Conservation (phyloP, 2,888 invertebrate species). For the Seladonia tumulorum region DNA sequence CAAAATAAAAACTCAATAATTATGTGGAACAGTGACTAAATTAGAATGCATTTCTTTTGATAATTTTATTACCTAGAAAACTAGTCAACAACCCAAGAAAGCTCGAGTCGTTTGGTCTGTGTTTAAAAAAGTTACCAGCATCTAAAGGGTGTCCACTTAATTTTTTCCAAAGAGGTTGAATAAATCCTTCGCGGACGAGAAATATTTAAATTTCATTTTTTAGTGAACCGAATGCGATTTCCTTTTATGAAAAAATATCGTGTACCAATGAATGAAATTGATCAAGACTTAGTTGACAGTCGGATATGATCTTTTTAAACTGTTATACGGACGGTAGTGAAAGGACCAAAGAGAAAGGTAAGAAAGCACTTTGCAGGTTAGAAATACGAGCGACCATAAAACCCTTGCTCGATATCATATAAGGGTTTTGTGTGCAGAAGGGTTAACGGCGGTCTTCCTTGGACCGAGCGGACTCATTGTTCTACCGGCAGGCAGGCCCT, state of each 20-base stretch:
- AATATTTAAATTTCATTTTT: not conserved
- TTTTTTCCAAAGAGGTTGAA: no score
- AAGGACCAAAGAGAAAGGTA: not conserved
- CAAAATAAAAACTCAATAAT: no score
- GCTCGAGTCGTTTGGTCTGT: no score
- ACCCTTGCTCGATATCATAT: not conserved
- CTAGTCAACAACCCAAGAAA: no score
- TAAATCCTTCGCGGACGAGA: no score
- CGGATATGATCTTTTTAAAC: not conserved
- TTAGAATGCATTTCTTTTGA: no score
- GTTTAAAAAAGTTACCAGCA: no score
- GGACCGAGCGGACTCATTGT: slow-evolving; percentile 10
- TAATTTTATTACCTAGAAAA: no score
- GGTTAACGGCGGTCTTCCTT: not conserved
- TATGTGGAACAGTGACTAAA: no score
- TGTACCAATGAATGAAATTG: not conserved
- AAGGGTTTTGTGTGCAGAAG: not conserved
- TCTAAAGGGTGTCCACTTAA: no score
- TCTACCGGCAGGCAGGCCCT: slow-evolving; percentile 19
- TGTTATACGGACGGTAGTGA: not conserved
- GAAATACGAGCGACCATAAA: not conserved
- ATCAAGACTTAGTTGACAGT: no score
- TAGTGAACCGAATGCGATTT: not conserved
- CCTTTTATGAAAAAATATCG: not conserved
- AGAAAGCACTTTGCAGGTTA: not conserved